Conservation (phyloP, 2,888 invertebrate species). For the Schizaphis graminum region DNA sequence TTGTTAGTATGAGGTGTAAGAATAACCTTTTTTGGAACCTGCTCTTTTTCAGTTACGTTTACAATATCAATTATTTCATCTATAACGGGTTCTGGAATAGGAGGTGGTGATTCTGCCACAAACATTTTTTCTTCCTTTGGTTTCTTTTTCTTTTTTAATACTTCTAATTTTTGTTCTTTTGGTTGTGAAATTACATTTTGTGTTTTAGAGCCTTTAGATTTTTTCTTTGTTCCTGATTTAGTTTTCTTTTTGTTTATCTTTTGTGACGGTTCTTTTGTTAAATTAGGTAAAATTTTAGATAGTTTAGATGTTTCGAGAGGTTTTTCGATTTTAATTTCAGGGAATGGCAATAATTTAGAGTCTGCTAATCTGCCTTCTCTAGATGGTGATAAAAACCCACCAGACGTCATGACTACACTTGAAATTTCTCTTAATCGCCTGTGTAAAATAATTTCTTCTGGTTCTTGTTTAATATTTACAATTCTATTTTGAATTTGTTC, state of each 20-base stretch:
- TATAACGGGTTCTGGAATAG: background rate
- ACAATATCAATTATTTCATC: slow-evolving; percentile 41
- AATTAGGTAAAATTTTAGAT: background rate
- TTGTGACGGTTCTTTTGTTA: background rate
- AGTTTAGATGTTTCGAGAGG: background rate
- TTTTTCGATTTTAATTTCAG: slow-evolving; percentile 51
- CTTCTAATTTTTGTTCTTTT: slow-evolving; percentile 32
- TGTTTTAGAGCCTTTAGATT: slow-evolving; percentile 26
- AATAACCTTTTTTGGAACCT: slow-evolving; percentile 16
- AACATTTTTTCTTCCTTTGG: slow-evolving; percentile 18
- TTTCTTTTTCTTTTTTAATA: slow-evolving; percentile 39
- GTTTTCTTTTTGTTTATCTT: slow-evolving; percentile 12
- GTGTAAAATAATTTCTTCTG: slow-evolving; percentile 53
- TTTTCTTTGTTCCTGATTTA: slow-evolving; percentile 36
- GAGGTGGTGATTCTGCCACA: too few relatives aligned
- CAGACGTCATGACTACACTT: slow-evolving; percentile 97
- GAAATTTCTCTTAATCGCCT: slow-evolving; percentile 88
- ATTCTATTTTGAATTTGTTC: background rate
- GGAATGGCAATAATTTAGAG: slow-evolving; percentile 77
- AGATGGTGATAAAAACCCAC: slow-evolving; percentile 90
- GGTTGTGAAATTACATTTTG: background rate
- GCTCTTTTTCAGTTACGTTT: slow-evolving; percentile 13
- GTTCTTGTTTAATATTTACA: slow-evolving; percentile 15
- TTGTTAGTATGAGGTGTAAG: background rate
- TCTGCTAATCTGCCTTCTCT: slow-evolving; percentile 93